Percentiles rank a stretch among this genome's conserved stretches.
phyloP scores from a whole-genome alignment of 2,797 vertebrate genomes.

The Sardinella longiceps region DNA sequence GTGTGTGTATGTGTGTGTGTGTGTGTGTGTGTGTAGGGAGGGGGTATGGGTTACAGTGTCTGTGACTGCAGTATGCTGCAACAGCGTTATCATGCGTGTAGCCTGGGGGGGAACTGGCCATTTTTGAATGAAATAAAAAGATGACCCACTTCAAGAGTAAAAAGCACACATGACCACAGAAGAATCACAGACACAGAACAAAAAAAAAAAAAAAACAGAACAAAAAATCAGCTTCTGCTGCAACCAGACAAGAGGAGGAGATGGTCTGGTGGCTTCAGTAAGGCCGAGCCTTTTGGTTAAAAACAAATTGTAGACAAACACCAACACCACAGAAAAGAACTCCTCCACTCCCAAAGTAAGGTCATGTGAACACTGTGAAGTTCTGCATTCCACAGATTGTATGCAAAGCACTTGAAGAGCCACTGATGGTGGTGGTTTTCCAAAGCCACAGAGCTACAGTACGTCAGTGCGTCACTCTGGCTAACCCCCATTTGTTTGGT shows the following conservation, averaged over 20 bases:
- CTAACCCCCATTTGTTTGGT: neutral
- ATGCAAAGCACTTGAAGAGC: neutral
- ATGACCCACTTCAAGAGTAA: slow-evolving; percentile 3
- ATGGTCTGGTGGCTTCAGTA: neutral
- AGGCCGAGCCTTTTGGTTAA: neutral
- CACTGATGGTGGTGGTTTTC: neutral
- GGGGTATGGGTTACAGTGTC: neutral
- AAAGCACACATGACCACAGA: neutral
- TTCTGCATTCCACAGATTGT: neutral
- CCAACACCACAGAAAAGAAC: neutral
- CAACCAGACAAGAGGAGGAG: neutral
- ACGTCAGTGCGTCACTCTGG: neutral
- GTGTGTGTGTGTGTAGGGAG: neutral
- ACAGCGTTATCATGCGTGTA: neutral
- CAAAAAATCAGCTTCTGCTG: neutral
- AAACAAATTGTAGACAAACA: neutral
- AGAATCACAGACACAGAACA: neutral
- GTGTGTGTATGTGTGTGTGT: neutral
- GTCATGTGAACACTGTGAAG: neutral
- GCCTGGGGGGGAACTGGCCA: neutral
- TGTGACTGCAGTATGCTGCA: neutral
- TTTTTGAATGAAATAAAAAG: slow-evolving; percentile 17
- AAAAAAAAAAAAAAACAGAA: neutral
- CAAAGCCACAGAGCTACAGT: neutral
- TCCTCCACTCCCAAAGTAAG: neutral